These are phyloP conservation scores for Loxodonta africana DNA, from an alignment of 2,113 vertebrate species.

Conservation along the genomic window DNA sequence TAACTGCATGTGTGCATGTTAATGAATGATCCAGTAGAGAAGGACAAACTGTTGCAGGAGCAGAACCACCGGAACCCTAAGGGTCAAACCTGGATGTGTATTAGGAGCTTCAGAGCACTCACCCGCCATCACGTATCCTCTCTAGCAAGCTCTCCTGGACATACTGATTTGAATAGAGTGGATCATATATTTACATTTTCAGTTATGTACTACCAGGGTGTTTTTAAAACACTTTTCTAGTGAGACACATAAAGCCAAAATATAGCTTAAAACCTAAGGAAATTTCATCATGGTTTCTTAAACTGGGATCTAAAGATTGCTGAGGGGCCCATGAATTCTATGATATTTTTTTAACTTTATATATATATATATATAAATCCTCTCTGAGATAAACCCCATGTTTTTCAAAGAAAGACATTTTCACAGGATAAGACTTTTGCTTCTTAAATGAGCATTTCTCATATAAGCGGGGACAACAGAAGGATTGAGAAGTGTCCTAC, in stretches of 20 bases:
- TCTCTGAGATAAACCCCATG: no score
- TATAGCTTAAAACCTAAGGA: neutral
- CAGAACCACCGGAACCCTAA: neutral
- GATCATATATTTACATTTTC: neutral
- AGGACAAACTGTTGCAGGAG: neutral
- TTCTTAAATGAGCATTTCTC: no score
- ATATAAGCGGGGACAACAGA: no score
- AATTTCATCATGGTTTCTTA: slow-evolving; percentile 6
- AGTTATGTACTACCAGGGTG: neutral
- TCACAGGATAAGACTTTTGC: no score
- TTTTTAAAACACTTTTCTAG: neutral
- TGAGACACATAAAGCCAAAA: slow-evolving; percentile 13
- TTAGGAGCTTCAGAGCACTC: neutral
- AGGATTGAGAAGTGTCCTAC: no score
- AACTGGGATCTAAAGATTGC: neutral
- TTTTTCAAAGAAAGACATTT: no score
- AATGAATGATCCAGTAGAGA: neutral
- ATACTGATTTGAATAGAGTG: neutral
- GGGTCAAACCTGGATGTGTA: neutral
- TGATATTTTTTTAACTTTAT: neutral
- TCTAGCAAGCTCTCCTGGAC: neutral
- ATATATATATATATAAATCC: no score
- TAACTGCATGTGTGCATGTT: neutral
- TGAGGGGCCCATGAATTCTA: neutral
- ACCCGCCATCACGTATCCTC: no score